These are phyloP conservation scores for Gymnorhina tibicen DNA, from an alignment of 2,113 vertebrate genomes.

Conservation along the genomic window DNA sequence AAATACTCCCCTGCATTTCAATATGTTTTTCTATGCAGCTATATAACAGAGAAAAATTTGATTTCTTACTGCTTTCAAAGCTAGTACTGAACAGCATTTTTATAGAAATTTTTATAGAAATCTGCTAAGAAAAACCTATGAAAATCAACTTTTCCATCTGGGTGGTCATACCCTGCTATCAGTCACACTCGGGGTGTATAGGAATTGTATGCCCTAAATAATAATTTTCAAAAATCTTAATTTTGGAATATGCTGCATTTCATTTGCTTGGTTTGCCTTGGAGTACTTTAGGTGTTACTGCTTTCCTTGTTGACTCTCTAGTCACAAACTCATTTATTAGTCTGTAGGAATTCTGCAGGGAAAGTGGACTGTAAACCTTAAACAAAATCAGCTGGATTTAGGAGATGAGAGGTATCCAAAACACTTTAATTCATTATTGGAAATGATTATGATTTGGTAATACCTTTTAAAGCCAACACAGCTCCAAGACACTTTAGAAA, in stretches of 20 bases:
- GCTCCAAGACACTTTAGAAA: neutral
- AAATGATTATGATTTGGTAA: neutral
- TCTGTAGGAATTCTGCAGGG: neutral
- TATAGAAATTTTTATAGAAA: neutral
- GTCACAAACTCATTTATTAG: neutral
- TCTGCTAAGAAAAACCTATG: neutral
- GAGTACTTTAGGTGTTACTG: neutral
- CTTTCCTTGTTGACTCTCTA: neutral
- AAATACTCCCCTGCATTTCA: conserved; percentile 22
- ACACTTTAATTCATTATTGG: neutral
- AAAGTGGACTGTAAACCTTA: neutral
- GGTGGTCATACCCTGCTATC: neutral
- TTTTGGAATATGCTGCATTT: neutral
- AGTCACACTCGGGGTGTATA: neutral
- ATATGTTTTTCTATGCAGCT: neutral
- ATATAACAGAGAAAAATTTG: neutral
- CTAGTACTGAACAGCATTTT: neutral
- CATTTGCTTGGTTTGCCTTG: neutral
- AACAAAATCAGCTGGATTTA: neutral
- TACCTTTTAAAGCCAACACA: neutral
- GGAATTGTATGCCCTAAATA: neutral
- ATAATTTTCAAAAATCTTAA: neutral
- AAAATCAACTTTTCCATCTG: neutral
- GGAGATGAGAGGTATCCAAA: neutral
- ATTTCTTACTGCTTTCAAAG: conserved; percentile 13